Evolutionary conservation across 2,113 vertebrate species (phyloP).

Genomic region (Rallus limicola): DNA sequence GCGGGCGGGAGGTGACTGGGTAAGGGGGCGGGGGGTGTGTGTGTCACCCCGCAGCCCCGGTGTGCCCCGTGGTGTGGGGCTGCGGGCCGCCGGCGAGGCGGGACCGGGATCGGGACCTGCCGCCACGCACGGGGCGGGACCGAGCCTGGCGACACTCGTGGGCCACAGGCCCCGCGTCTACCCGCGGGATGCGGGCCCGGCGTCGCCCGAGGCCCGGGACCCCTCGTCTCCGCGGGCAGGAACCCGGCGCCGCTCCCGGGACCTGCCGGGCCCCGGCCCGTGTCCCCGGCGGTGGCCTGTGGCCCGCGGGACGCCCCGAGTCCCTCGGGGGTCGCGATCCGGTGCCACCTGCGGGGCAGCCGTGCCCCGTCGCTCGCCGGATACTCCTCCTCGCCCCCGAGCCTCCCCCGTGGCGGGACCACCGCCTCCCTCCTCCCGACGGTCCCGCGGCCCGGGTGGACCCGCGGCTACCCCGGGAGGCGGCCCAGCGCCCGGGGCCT

Average conservation of each 20-base stretch:
- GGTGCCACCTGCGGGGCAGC: background rate
- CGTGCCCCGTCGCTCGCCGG: background rate
- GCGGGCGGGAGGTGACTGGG: rapidly evolving
- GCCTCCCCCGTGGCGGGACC: background rate
- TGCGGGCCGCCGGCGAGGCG: no score
- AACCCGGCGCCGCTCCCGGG: no score
- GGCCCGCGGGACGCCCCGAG: background rate
- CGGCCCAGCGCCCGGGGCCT: background rate
- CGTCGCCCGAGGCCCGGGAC: background rate
- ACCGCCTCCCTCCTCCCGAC: background rate
- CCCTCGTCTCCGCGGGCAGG: no score
- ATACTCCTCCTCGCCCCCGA: background rate
- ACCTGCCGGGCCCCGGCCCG: no score
- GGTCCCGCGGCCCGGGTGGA: background rate
- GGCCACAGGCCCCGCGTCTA: background rate
- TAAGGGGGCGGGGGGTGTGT: no score
- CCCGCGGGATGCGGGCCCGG: rapidly evolving
- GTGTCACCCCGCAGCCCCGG: background rate
- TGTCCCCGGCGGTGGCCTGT: background rate
- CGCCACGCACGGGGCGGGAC: background rate
- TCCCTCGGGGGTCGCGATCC: background rate
- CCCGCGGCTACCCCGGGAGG: background rate
- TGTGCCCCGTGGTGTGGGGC: background rate
- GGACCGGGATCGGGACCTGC: rapidly evolving
- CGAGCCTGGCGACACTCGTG: no score